Evolutionary conservation across 2,888 invertebrate genomes (phyloP), one percentile per base, ranked within the genome.

Genomic region (Athrips mouffetella): DNA sequence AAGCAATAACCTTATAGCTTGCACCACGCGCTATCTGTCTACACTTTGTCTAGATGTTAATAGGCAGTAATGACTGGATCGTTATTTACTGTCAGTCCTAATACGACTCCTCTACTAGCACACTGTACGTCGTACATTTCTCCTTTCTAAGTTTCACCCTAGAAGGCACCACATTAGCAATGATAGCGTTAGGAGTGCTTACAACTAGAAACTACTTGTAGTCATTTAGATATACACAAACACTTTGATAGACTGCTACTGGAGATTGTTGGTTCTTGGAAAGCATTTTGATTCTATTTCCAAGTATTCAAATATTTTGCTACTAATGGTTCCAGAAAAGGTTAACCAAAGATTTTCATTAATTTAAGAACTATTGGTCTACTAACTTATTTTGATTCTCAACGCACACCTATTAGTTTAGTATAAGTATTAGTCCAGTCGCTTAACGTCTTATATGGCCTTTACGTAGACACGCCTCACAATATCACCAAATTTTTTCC

Each of bases 1-100:
- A n/a, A n/a, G n/a, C n/a, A n/a, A n/a, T n/a, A n/a, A n/a, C n/a
- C n/a, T 57, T 45, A 39, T 65, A 39, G 51, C 54, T 63, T 62
- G 54, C 23, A 60, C 63, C 63, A 57, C 40, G 39, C 23, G 10
- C 31, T 37, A 23, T 46, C 37, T 56, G 59, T 63, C 59, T 62
- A 46, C 52, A 51, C 51, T 47, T 52, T 40, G 58, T 63, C 59
- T 65, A 47, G 51, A 59, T 55, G 51, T 52, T 45, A n/a, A 31
- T 31, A 31, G 29, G 31, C 21, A 30, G 18, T 44, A 44, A 44
- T 44, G 29, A 42, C 7, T 13, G n/a, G 30, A 44, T 44, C 30
- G 11, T 44, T 30, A 30, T 16, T 31, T 44, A 44, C 44, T 44
- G 44, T 30, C 44, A 44, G 18, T 20, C 30, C 20, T 44, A 31